These are phyloP conservation scores for Liopterus haemorrhoidalis DNA, from an alignment of 2,888 invertebrate genomes.

Conservation along the genomic window DNA sequence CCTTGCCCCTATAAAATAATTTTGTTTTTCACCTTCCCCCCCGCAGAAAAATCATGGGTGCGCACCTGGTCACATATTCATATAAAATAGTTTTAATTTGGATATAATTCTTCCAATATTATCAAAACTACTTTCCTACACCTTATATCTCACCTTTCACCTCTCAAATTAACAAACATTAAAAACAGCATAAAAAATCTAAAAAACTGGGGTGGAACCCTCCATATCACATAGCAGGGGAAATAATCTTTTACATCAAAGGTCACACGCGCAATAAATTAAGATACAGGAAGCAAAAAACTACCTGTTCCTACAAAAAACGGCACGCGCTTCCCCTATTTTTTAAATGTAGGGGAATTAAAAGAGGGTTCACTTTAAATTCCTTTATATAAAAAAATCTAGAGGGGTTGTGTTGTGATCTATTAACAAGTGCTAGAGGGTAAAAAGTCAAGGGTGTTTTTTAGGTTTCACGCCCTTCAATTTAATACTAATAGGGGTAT, in stretches of 20 bases:
- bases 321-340: constrained; percentile 28
- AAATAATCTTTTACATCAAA: constrained; percentile 5
- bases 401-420: neutral
- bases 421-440: neutral
- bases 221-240: constrained; percentile 6
- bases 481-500: constrained; percentile 16
- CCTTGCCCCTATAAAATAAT: too few relatives aligned
- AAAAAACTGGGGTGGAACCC: too few relatives aligned
- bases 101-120: too few relatives aligned
- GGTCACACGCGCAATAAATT: constrained; percentile 17
- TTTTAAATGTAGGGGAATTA: constrained; percentile 26
- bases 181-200: too few relatives aligned
- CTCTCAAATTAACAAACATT: too few relatives aligned
- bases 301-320: constrained; percentile 29
- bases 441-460: constrained; percentile 12
- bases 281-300: constrained; percentile 23
- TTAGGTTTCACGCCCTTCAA: constrained; percentile 16
- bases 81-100: too few relatives aligned
- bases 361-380: constrained; percentile 11
- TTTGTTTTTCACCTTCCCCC: too few relatives aligned
- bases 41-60: too few relatives aligned
- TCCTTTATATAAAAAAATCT: constrained; percentile 10
- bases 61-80: too few relatives aligned
- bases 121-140: too few relatives aligned
- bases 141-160: too few relatives aligned